Conservation (phyloP, 2,797 vertebrate genomes). For the Amazonetta brasiliensis region DNA sequence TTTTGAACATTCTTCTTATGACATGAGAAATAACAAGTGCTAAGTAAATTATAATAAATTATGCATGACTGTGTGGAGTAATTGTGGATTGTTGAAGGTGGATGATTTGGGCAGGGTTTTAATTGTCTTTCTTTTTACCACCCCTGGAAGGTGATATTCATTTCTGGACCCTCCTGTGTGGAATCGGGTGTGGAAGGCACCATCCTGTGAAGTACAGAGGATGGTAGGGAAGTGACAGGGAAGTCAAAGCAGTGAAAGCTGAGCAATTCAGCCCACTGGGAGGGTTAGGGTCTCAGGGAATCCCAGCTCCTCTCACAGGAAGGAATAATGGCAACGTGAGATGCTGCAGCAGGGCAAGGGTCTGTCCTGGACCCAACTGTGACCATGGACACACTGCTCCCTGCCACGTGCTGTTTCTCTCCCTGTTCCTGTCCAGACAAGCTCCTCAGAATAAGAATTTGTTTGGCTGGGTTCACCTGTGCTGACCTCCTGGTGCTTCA, state of each 20-base stretch:
- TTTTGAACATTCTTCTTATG: neutral
- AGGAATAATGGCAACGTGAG: fast-evolving
- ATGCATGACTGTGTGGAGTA: neutral
- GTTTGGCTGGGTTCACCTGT: neutral
- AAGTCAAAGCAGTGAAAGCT: neutral
- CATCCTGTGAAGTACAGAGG: fast-evolving
- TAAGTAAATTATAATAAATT: neutral
- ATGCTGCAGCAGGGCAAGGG: neutral
- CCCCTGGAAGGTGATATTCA: neutral
- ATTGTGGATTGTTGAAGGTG: neutral
- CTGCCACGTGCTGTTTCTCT: neutral
- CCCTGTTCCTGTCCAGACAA: neutral
- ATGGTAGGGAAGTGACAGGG: neutral
- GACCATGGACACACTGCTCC: neutral
- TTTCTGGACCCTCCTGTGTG: neutral
- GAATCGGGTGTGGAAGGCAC: neutral
- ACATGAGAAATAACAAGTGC: neutral
- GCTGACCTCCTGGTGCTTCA: neutral
- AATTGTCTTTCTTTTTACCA: fast-evolving
- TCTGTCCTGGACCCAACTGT: neutral
- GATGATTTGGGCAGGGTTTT: neutral
- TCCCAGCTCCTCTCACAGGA: neutral
- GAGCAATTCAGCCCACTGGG: fast-evolving
- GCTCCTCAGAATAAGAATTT: neutral
- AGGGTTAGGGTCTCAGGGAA: neutral